These are phyloP conservation scores for Thaumatotibia leucotreta DNA, from an alignment of 1,140 invertebrate species.

Conservation along the genomic window DNA sequence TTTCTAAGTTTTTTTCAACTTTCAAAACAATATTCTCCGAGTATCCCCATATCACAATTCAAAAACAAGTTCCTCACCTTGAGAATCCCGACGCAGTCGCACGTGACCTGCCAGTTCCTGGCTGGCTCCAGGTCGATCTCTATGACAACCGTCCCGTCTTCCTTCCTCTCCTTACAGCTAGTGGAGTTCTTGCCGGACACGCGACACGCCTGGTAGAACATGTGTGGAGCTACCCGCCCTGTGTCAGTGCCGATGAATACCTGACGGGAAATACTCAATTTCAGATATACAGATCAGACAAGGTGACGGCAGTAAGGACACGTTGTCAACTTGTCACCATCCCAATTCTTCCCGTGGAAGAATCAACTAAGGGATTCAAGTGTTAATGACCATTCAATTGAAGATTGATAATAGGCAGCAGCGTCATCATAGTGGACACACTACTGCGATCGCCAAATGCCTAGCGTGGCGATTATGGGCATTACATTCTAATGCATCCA, in stretches of 20 bases:
- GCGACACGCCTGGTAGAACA: constrained; percentile 97
- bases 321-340: too few species aligned
- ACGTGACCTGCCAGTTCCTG: constrained; percentile 93
- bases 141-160: constrained; percentile 96
- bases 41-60: too few species aligned
- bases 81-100: constrained; percentile 89
- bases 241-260: constrained; percentile 96
- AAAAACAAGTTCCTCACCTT: constrained; percentile 77
- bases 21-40: too few species aligned
- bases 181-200: constrained; percentile 98
- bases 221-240: constrained; percentile 90
- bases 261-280: constrained; percentile 70
- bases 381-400: too few species aligned
- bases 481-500: too few species aligned
- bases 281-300: not conserved
- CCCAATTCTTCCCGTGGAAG: too few species aligned
- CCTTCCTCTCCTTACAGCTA: constrained; percentile 90
- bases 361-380: too few species aligned
- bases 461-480: too few species aligned
- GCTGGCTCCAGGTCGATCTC: constrained; percentile 93
- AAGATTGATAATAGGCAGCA: too few species aligned
- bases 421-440: too few species aligned
- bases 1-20: too few species aligned
- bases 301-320: not conserved
- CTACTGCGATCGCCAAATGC: too few species aligned